Evolutionary conservation across 2,797 vertebrate species (phyloP), one percentile per base, ranked within the genome.

Genomic region (Harpagifer antarcticus): DNA sequence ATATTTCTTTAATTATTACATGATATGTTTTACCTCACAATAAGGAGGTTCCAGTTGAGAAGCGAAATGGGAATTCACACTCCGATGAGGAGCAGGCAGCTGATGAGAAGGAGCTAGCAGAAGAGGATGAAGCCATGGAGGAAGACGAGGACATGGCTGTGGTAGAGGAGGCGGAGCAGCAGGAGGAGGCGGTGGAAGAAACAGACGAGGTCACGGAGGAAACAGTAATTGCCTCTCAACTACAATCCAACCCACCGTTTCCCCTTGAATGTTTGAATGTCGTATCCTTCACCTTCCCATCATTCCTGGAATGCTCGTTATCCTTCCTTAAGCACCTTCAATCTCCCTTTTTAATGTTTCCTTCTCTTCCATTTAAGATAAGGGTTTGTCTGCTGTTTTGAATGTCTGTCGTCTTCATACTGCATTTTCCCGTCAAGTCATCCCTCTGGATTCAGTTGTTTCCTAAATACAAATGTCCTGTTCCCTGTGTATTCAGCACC

Each of bases 41-140:
- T 57, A 90, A 93, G 82, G 87, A 90, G 82, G 86, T 92, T 56
- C 86, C 91, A 20, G 81, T 84, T 66, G 89, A 86, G 80, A 88
- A 91, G 68, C 85, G 83, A 7, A 94, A 94, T 6, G 92, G 93
- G 53, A 65, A 87, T n/a, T 61, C 79, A 59, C 84, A 92, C 8
- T 65, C 11, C 27, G 90, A 90, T 15, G 86, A 87, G 52, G 87
- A 85, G 68, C 50, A 79, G 77, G 80, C 31, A 50, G 77, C 72
- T 56, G 69, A 68, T 33, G 76, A 71, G 52, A 76, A 49, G 13
- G 76, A 70, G 42, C 48, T 19, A 52, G 62, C 33, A 20, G 87
- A 74, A 27, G 74, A 20, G 66, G 78, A 78, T 6, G 83, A 79
- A 58, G 86, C 82, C 65, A 40, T 19, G 1, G 83, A 82, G 31